phyloP scores from a whole-genome alignment of 2,797 vertebrate genomes.

The Melanotaenia boesemani region DNA sequence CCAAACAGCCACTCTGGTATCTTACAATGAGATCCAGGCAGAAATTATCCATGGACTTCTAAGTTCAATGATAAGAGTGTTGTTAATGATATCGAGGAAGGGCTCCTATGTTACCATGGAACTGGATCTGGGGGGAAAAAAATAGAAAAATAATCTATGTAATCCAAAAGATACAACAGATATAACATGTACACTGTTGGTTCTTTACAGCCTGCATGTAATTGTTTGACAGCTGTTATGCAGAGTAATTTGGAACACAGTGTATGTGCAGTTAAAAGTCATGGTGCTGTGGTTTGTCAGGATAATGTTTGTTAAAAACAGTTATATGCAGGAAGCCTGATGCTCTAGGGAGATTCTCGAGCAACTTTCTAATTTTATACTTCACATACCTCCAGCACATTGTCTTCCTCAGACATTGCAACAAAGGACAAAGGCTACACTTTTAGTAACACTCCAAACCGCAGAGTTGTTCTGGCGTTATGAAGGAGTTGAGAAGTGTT shows the following conservation, averaged over 20 bases:
- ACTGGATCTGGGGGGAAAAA: too few species aligned
- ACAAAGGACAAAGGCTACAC: slow-evolving; percentile 23
- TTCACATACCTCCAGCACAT: slow-evolving; percentile 5
- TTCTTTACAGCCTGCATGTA: not conserved
- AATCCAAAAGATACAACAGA: too few species aligned
- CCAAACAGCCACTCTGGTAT: too few species aligned
- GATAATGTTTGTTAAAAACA: not conserved
- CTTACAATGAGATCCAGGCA: too few species aligned
- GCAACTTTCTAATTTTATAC: slow-evolving; percentile 26
- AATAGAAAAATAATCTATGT: too few species aligned
- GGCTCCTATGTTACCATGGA: too few species aligned
- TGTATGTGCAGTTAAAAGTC: not conserved
- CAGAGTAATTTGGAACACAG: too few species aligned
- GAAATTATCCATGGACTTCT: too few species aligned
- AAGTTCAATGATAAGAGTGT: too few species aligned
- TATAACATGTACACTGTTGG: too few species aligned
- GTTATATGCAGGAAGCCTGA: not conserved
- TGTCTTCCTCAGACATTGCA: slow-evolving; percentile 30
- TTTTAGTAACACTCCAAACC: slow-evolving; percentile 45
- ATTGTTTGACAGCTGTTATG: too few species aligned
- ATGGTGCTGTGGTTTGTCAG: not conserved
- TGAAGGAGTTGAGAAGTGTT: slow-evolving; percentile 31
- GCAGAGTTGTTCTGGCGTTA: slow-evolving; percentile 32
- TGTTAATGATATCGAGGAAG: too few species aligned
- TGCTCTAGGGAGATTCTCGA: not conserved